phyloP scores from a whole-genome alignment of 1,140 invertebrate species.

The Drosophila athabasca region DNA sequence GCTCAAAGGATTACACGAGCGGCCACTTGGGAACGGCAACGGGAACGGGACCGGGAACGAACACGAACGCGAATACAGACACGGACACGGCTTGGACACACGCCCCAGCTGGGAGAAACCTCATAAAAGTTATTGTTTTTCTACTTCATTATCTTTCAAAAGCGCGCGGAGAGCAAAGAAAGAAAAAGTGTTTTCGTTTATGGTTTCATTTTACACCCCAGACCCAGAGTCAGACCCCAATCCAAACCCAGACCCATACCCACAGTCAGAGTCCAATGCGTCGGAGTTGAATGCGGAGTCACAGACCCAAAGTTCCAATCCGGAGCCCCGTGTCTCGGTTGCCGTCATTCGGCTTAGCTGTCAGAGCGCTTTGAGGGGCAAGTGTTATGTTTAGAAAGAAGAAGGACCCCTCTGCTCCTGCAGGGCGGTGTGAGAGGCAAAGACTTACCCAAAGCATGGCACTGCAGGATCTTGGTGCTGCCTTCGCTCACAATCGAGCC shows the following conservation, averaged over 20 bases:
- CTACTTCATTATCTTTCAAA: conserved; percentile 81
- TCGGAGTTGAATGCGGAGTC: too few relatives aligned
- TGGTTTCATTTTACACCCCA: conserved; percentile 75
- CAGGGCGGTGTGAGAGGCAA: background rate
- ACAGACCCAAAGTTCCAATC: too few relatives aligned
- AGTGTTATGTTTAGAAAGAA: conserved; percentile 64
- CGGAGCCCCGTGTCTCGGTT: too few relatives aligned
- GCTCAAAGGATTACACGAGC: conserved; percentile 71
- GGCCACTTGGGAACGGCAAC: conserved; percentile 18
- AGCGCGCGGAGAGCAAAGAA: conserved; percentile 32
- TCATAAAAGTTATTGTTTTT: conserved; percentile 83
- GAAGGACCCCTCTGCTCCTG: conserved; percentile 11
- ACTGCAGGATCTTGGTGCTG: conserved; percentile 94
- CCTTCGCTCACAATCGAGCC: conserved; percentile 93
- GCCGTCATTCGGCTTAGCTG: conserved; percentile 50
- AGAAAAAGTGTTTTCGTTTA: conserved; percentile 70
- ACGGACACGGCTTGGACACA: background rate
- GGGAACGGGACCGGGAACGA: background rate
- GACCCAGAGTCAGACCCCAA: conserved; percentile 7
- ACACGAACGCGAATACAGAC: background rate
- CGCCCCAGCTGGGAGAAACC: conserved; percentile 59
- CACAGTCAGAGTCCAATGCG: too few relatives aligned
- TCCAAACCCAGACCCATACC: too few relatives aligned
- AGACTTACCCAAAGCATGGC: conserved; percentile 92
- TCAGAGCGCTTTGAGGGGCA: conserved; percentile 64